Percentiles rank a stretch among this genome's conserved stretches.
These are phyloP conservation scores for Phalacrocorax pelagicus DNA, from an alignment of 2,113 vertebrate genomes.

Conservation along the genomic window DNA sequence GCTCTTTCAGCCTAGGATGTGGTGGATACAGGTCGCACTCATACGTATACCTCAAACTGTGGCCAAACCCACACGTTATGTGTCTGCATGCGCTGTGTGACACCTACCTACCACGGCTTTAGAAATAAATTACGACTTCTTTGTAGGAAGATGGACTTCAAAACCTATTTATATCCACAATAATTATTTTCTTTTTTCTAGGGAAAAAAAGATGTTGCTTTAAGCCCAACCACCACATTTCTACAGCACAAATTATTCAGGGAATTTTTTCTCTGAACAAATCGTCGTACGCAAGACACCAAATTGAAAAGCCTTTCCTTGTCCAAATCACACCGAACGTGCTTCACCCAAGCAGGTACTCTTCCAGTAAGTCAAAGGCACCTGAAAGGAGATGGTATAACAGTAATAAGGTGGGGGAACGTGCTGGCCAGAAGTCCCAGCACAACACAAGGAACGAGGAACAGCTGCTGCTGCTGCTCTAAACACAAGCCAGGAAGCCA, in stretches of 20 bases:
- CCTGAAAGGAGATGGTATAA: neutral
- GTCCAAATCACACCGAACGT: neutral
- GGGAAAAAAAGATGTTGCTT: neutral
- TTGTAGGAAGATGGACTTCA: neutral
- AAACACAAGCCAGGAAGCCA: neutral
- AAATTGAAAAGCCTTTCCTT: neutral
- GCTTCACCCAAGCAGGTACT: neutral
- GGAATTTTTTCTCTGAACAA: neutral
- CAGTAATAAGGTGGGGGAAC: neutral
- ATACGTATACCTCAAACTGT: neutral
- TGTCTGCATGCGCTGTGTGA: rapidly evolving
- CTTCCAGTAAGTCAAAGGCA: neutral
- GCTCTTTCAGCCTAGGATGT: neutral
- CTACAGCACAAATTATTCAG: rapidly evolving
- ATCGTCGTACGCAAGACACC: neutral
- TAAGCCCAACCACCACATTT: neutral
- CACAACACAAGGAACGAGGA: neutral
- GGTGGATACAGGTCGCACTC: rapidly evolving
- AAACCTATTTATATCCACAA: neutral
- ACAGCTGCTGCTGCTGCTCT: neutral
- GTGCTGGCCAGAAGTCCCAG: neutral
- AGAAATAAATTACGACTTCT: neutral
- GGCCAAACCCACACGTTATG: neutral
- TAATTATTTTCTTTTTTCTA: neutral
- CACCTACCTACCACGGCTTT: too few species aligned